phyloP scores from a whole-genome alignment of 2,113 vertebrate species.

The Micromys minutus region DNA sequence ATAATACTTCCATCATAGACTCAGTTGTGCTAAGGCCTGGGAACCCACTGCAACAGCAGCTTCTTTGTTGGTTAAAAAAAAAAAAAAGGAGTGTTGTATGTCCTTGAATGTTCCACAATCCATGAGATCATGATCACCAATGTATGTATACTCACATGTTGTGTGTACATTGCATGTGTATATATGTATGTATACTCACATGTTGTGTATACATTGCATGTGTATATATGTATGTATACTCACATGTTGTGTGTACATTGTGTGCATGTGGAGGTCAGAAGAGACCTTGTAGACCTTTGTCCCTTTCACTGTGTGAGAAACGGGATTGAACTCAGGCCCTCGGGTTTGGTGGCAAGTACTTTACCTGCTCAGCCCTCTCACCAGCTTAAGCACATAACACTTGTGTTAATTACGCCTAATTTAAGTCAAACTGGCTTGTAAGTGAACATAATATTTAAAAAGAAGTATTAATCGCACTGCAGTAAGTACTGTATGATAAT shows the following conservation, averaged over 20 bases:
- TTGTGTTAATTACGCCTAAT: no score
- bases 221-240: neutral
- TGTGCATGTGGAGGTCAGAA: neutral
- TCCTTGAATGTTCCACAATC: no score
- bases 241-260: neutral
- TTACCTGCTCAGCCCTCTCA: neutral
- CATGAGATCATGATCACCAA: no score
- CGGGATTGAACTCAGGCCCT: neutral
- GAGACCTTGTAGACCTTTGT: neutral
- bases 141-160: no score
- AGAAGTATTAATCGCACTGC: neutral
- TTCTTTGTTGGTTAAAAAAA: neutral
- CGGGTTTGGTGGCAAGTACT: neutral
- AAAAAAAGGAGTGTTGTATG: neutral
- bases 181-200: no score
- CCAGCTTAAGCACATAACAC: neutral
- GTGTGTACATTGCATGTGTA: no score
- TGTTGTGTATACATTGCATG: no score
- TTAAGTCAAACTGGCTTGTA: neutral
- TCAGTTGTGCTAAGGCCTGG: neutral
- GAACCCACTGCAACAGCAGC: no score
- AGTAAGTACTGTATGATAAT: neutral
- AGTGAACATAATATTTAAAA: neutral
- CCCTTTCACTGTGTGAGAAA: neutral
- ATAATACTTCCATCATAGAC: neutral